Conservation (phyloP, 2,888 invertebrate genomes). For the Troglohyphantes excavatus region DNA sequence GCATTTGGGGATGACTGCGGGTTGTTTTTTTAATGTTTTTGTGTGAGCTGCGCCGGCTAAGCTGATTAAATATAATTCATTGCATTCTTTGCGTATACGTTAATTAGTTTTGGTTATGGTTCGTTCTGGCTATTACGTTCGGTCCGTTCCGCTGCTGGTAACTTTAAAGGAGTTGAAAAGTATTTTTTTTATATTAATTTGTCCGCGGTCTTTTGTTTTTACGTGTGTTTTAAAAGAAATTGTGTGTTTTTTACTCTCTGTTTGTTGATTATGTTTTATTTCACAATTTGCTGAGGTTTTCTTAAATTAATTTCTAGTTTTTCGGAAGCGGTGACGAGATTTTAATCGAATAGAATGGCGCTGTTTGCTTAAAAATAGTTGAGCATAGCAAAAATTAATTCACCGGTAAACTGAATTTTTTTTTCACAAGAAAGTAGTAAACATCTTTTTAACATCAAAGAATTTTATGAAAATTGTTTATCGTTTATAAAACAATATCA, state of each 20-base stretch:
- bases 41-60: slow-evolving; percentile 11
- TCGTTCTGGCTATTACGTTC: background rate
- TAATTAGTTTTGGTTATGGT: slow-evolving; percentile 60
- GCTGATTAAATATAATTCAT: slow-evolving; percentile 62
- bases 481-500: too few relatives aligned
- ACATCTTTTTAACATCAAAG: background rate
- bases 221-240: background rate
- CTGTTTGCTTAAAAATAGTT: background rate
- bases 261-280: slow-evolving; percentile 11
- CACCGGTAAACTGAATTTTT: background rate
- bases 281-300: slow-evolving; percentile 23
- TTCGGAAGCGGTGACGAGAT: background rate
- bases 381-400: slow-evolving; percentile 18
- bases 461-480: too few relatives aligned
- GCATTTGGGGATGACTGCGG: slow-evolving; percentile 43
- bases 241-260: background rate
- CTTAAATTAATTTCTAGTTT: slow-evolving; percentile 26
- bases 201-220: background rate
- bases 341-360: slow-evolving; percentile 2
- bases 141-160: background rate
- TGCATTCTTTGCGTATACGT: slow-evolving; percentile 36
- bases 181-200: background rate
- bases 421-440: background rate
- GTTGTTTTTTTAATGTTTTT: slow-evolving; percentile 36
- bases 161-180: slow-evolving; percentile 8